Evolutionary conservation across 2,888 invertebrate species (phyloP).

Genomic region (Diplazon laetatorius): DNA sequence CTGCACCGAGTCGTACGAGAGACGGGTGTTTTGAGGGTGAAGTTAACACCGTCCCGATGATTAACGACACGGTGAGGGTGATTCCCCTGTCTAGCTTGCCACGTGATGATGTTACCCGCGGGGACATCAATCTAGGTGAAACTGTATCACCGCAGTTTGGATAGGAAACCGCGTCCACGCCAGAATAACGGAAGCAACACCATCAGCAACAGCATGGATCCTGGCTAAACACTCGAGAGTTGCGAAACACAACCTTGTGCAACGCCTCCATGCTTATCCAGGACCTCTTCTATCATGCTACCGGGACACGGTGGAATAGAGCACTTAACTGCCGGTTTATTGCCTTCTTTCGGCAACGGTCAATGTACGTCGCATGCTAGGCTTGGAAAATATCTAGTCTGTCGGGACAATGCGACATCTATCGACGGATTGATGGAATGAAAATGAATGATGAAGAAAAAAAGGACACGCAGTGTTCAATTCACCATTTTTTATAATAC

Average conservation of each 20-base stretch:
- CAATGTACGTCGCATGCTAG: slow-evolving; percentile 13
- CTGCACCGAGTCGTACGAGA: slow-evolving; percentile 68
- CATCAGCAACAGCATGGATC: slow-evolving; percentile 41
- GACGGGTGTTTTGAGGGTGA: slow-evolving; percentile 73
- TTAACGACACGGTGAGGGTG: slow-evolving; percentile 71
- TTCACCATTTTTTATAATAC: too few species aligned
- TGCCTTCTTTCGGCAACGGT: slow-evolving; percentile 23
- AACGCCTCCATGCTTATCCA: slow-evolving; percentile 26
- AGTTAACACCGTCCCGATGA: slow-evolving; percentile 77
- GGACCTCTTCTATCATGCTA: slow-evolving; percentile 38
- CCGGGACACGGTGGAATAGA: slow-evolving; percentile 19
- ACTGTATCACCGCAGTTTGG: slow-evolving; percentile 49
- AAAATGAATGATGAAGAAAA: neutral
- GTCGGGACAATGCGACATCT: slow-evolving; percentile 4
- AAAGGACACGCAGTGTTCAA: too few species aligned
- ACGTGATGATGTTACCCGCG: slow-evolving; percentile 72
- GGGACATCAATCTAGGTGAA: slow-evolving; percentile 74
- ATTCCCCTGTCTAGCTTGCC: slow-evolving; percentile 60
- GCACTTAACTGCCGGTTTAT: slow-evolving; percentile 36
- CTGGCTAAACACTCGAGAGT: slow-evolving; percentile 49
- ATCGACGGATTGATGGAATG: neutral
- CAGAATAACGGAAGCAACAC: slow-evolving; percentile 47
- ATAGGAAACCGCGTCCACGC: slow-evolving; percentile 38
- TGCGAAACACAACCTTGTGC: slow-evolving; percentile 29
- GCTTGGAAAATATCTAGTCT: slow-evolving; percentile 7